phyloP scores from a whole-genome alignment of 92 coral and sea anemone genomes.

The Zoanthus sociatus region DNA sequence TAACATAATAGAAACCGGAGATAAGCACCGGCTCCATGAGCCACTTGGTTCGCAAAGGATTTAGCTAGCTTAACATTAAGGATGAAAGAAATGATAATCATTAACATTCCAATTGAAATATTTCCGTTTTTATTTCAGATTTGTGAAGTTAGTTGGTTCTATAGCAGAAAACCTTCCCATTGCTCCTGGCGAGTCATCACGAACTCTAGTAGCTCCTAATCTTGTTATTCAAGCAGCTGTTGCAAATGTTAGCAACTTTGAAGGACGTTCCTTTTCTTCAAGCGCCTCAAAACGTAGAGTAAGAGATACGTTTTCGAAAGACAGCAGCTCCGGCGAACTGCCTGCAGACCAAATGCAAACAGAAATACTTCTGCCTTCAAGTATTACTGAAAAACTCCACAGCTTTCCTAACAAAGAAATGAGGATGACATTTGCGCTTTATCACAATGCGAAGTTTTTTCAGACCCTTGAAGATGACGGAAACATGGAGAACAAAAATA shows the following conservation, averaged over 20 bases:
- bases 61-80: background rate
- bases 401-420: conserved; percentile 8
- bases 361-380: conserved; percentile 63
- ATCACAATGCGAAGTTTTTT: conserved; percentile 79
- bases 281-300: conserved; percentile 31
- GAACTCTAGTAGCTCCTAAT: conserved; percentile 54
- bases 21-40: too few relatives aligned
- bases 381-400: conserved; percentile 41
- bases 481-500: conserved; percentile 19
- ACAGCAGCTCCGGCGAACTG: conserved; percentile 51
- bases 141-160: conserved; percentile 64
- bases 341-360: conserved; percentile 59
- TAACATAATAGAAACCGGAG: too few relatives aligned
- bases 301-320: conserved; percentile 24
- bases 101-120: background rate
- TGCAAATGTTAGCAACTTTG: conserved; percentile 51
- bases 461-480: conserved; percentile 59
- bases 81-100: background rate
- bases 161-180: conserved; percentile 75
- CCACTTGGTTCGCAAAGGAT: too few relatives aligned
- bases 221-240: conserved; percentile 72
- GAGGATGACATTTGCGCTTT: conserved; percentile 73
- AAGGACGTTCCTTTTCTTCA: conserved; percentile 67
- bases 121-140: conserved; percentile 38
- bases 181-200: conserved; percentile 46